A percentile compares a stretch with the other conserved stretches of the same genome.
These are phyloP conservation scores for Argentina silus DNA, from an alignment of 2,797 vertebrate genomes.

Conservation along the genomic window DNA sequence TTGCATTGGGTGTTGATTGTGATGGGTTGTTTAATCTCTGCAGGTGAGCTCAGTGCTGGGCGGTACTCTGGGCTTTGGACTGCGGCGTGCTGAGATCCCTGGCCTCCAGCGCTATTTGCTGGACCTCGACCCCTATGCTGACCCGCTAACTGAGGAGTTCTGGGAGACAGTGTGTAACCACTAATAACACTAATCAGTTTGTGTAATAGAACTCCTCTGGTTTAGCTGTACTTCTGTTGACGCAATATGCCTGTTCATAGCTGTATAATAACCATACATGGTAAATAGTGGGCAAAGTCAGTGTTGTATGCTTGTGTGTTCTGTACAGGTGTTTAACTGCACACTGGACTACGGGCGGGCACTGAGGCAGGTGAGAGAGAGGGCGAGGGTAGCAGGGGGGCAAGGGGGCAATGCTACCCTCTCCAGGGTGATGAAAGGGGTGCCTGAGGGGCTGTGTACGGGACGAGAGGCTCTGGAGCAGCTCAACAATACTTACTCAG, in stretches of 20 bases:
- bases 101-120: conserved; percentile 77
- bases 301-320: conserved; percentile 1
- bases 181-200: too few relatives aligned
- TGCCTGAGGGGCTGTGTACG: conserved; percentile 73
- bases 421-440: conserved; percentile 36
- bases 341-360: conserved; percentile 71
- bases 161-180: conserved; percentile 77
- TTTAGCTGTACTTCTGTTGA: too few relatives aligned
- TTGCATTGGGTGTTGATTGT: not conserved
- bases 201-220: too few relatives aligned
- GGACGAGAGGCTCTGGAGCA: conserved; percentile 73
- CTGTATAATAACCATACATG: too few relatives aligned
- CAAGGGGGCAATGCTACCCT: conserved; percentile 46
- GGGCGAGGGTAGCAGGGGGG: conserved; percentile 1
- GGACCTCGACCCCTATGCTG: conserved; percentile 76
- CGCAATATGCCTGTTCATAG: not conserved
- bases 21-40: not conserved
- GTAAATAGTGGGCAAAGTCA: too few relatives aligned
- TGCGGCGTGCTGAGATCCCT: conserved; percentile 78
- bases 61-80: conserved; percentile 83
- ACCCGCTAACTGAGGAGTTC: conserved; percentile 82
- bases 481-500: conserved; percentile 82
- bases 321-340: conserved; percentile 80
- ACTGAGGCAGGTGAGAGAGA: conserved; percentile 41
- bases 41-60: conserved; percentile 73